A percentile compares a stretch with the other conserved stretches of the same genome.
These are phyloP conservation scores for Clarias batrachus DNA, from an alignment of 2,113 vertebrate genomes.

Conservation along the genomic window DNA sequence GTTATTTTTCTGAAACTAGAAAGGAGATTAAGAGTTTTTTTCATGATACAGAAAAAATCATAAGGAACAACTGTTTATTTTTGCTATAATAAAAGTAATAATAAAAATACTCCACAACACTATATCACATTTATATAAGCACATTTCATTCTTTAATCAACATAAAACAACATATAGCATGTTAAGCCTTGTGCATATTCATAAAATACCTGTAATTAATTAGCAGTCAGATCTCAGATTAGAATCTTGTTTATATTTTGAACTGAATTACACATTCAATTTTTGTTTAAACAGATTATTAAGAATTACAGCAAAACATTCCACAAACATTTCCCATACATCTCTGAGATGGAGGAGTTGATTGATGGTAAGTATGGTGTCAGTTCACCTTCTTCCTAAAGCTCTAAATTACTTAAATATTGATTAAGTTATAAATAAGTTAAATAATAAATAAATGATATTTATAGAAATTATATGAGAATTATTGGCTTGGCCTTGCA, in stretches of 20 bases:
- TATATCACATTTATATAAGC: no score
- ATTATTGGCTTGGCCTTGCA: no score
- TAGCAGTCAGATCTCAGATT: neutral
- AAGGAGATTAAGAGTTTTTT: neutral
- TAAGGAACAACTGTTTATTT: neutral
- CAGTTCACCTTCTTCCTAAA: neutral
- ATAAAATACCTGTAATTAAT: neutral
- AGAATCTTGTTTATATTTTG: neutral
- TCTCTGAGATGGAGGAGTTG: constrained; percentile 66
- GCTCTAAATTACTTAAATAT: constrained; percentile 5
- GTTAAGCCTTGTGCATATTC: neutral
- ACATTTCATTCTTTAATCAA: neutral
- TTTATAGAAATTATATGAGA: no score
- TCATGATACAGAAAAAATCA: neutral
- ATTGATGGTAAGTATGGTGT: constrained; percentile 67
- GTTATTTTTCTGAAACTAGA: neutral
- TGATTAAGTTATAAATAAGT: no score
- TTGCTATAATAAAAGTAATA: no score
- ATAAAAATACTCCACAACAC: neutral
- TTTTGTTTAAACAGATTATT: constrained; percentile 57
- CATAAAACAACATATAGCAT: neutral
- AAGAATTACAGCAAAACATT: constrained; percentile 67
- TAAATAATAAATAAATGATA: no score
- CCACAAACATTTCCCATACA: constrained; percentile 75
- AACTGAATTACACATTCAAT: neutral